phyloP scores from a whole-genome alignment of 2,888 invertebrate species.

The Uropetala carovei region DNA sequence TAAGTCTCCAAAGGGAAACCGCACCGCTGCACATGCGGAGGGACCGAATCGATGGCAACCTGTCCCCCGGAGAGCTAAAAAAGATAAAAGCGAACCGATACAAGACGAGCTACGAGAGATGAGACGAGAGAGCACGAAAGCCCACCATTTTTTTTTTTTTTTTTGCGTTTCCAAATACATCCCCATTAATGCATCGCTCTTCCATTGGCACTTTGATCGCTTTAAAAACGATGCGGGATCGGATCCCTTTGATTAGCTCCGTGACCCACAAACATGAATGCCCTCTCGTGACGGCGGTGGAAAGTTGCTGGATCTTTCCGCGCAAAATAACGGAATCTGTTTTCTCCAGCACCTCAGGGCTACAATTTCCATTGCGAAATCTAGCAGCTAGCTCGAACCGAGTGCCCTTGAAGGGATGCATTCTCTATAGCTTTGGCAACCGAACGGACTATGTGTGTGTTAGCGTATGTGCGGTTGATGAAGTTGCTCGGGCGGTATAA shows the following conservation, averaged over 20 bases:
- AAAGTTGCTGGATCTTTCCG: not conserved
- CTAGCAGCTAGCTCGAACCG: not conserved
- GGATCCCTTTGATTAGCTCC: conserved; percentile 9
- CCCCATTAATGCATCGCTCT: no score
- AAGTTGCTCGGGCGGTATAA: not conserved
- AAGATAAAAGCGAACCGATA: not conserved
- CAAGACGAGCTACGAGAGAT: not conserved
- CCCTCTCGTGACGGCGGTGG: not conserved
- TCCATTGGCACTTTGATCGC: no score
- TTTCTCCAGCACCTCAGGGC: not conserved
- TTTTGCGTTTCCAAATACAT: not conserved
- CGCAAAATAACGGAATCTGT: conserved; percentile 29
- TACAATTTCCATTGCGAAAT: conserved; percentile 29
- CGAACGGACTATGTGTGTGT: not conserved
- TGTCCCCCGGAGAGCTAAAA: not conserved
- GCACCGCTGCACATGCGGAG: not conserved
- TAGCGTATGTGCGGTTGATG: conserved; percentile 22
- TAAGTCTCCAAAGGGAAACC: not conserved
- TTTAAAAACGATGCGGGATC: not conserved
- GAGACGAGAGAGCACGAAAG: not conserved
- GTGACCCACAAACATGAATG: not conserved
- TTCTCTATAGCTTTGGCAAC: conserved; percentile 24
- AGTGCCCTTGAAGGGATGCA: conserved; percentile 8
- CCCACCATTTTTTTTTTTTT: not conserved
- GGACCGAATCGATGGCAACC: not conserved